Base-by-base conservation (phyloP, 2,797 vertebrate species). In the Otolemur crassicaudatus region DNA sequence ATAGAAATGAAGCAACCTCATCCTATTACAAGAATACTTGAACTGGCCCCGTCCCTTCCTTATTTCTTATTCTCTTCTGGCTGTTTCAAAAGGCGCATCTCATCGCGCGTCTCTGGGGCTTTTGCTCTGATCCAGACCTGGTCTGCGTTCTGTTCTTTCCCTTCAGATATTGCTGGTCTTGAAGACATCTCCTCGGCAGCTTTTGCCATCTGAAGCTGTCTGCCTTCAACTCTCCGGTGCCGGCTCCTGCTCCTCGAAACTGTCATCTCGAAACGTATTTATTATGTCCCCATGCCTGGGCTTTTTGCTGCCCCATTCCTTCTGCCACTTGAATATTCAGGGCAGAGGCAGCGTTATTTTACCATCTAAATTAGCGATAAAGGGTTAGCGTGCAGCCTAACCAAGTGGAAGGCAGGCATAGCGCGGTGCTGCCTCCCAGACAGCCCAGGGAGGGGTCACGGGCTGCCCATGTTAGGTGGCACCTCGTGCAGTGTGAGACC, bases 151-250 rank as follows among this genome's bases (percentile, higher is more conserved):
- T 88, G 73, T 58, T 83, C 80, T 79, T 93, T 58, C 90, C 40
- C 94, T 92, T 96, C 53, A 92, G 93, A 97, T n/a, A 8, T 63
- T 90, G 70, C 58, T 73, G 87, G 53, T 97, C 80, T 77, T 80
- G 49, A 84, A 92, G 94, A 95, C 75, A 89, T 93, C 83, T 89
- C 75, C 67, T 83, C 5, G 0, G 79, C 94, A 80, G 85, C 73
- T 77, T 91, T 83, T 75, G 96, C 97, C 97, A 96, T 97, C 93
- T 96, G 95, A 94, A 97, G 91, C 90, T 94, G 93, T 97, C 96
- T 97, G 96, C 76, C 90, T 97, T 96, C 85, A 27, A 81, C 85
- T 94, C 75, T 40, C 87, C 65, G 0, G 16, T 92, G 88, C 83
- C 49, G 77, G 79, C 85, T 80, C 70, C 69, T 56, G 43, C 79